phyloP scores from a whole-genome alignment of 2,888 invertebrate species.

The Dasypogon diadema region DNA sequence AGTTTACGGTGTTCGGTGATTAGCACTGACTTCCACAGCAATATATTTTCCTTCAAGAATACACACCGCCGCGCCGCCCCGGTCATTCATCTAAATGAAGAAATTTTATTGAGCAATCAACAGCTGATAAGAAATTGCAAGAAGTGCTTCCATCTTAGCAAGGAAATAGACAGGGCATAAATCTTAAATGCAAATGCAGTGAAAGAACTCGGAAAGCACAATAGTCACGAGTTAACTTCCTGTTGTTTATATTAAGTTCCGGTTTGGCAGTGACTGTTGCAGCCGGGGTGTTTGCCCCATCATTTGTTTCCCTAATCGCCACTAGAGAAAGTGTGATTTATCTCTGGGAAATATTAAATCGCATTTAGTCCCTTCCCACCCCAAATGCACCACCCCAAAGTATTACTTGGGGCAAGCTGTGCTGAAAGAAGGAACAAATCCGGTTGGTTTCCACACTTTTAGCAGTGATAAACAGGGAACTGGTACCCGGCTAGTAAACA shows the following conservation, averaged over 20 bases:
- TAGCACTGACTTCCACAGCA: no score
- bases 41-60: no score
- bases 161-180: not conserved
- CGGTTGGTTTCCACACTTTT: not conserved
- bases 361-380: not conserved
- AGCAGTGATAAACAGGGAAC: no score
- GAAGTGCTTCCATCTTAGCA: not conserved
- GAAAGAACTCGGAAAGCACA: not conserved
- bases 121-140: slow-evolving; percentile 27
- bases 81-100: not conserved
- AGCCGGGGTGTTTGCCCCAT: slow-evolving; percentile 1
- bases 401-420: not conserved
- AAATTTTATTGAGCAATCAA: slow-evolving; percentile 28
- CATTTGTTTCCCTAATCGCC: slow-evolving; percentile 33
- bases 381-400: not conserved
- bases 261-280: not conserved
- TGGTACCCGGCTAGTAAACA: no score
- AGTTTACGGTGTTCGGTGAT: no score
- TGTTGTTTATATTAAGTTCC: not conserved
- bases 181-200: slow-evolving; percentile 28
- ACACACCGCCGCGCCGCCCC: no score
- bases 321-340: slow-evolving; percentile 12
- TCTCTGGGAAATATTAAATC: slow-evolving; percentile 16
- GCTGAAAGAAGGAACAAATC: not conserved
- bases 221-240: not conserved